Percentiles rank a stretch among this genome's conserved stretches.
These are phyloP conservation scores for Ischnura elegans DNA, from an alignment of 2,888 invertebrate genomes.

Conservation along the genomic window DNA sequence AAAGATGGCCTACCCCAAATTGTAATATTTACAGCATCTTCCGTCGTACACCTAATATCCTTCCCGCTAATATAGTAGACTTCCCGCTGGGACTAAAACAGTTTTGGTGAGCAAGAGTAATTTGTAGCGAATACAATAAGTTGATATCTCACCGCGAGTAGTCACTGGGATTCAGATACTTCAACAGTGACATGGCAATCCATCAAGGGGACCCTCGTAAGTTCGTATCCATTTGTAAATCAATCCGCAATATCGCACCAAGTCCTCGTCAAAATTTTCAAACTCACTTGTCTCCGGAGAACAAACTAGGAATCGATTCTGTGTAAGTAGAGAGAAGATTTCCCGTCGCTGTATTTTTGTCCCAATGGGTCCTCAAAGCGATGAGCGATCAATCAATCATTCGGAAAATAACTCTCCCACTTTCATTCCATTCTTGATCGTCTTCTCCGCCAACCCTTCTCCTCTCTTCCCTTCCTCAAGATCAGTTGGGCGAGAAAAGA, in stretches of 20 bases:
- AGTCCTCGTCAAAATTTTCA: neutral
- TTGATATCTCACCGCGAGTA: no score
- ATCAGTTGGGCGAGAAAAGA: neutral
- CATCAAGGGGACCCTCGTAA: neutral
- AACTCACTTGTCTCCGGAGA: neutral
- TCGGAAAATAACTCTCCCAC: neutral
- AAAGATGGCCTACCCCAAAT: no score
- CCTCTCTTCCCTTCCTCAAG: neutral
- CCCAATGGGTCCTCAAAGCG: neutral
- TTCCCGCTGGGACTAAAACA: no score
- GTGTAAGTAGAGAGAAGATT: neutral
- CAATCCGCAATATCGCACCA: neutral
- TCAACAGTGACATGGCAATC: neutral
- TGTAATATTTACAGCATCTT: no score
- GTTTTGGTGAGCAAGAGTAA: no score
- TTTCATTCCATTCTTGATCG: neutral
- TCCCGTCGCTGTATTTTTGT: neutral
- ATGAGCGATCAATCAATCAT: conserved; percentile 4
- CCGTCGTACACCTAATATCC: no score
- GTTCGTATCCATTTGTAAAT: neutral
- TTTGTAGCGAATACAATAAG: no score
- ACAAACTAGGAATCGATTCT: neutral
- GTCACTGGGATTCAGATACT: neutral
- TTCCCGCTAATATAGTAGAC: no score
- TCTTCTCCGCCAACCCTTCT: neutral